Evolutionary conservation across 2,888 invertebrate species (phyloP).

Genomic region (Cactoblastis cactorum): DNA sequence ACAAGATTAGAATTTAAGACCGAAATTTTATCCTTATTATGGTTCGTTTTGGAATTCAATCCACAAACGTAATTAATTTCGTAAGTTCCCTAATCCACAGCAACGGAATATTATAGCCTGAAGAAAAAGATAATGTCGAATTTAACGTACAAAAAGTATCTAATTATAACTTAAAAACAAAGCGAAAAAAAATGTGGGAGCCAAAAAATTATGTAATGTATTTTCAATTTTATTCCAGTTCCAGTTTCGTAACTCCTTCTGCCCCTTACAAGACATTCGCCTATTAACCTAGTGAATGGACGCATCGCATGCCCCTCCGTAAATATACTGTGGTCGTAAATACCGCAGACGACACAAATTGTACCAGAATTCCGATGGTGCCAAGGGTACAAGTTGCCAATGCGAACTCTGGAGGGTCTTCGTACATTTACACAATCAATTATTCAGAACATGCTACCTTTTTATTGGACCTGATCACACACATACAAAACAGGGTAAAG

Average conservation of each 20-base stretch:
- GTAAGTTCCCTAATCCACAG: neutral
- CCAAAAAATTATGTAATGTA: too few species aligned
- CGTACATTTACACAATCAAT: neutral
- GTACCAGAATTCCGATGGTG: neutral
- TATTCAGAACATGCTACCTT: neutral
- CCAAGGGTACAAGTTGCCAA: neutral
- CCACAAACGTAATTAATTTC: constrained; percentile 1
- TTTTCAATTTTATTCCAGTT: neutral
- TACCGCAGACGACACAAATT: constrained; percentile 7
- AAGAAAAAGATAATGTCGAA: too few species aligned
- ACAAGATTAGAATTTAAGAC: neutral
- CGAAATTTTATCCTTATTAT: neutral
- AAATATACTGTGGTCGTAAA: constrained; percentile 1
- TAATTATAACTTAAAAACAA: too few species aligned
- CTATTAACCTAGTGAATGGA: neutral
- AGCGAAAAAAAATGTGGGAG: too few species aligned
- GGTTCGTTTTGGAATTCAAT: neutral
- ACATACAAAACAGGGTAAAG: neutral
- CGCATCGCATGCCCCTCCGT: constrained; percentile 5
- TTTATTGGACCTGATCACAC: neutral
- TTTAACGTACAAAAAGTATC: too few species aligned
- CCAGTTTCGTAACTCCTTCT: too few species aligned
- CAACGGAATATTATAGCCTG: neutral
- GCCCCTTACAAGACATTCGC: neutral
- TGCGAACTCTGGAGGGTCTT: neutral